Evolutionary conservation across 2,797 vertebrate genomes (phyloP), one percentile per base, ranked within the genome.

Genomic region (Pyrocephalus nanus): DNA sequence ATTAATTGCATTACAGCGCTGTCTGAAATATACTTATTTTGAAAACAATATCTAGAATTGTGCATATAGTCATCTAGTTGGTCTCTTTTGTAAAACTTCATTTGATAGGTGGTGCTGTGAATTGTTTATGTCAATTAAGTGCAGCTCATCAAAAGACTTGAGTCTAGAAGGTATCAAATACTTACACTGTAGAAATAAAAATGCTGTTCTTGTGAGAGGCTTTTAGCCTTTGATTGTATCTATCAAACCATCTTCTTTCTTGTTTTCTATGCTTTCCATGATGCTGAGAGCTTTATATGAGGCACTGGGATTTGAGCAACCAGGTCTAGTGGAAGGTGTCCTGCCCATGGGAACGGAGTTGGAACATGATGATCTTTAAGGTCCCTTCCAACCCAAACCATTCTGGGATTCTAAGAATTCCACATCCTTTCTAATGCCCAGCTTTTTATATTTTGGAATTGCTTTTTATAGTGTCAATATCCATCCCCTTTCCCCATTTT

Each of bases 71-170:
- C 90, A 50, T 69, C 66, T 91, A 67, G 90, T 81, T 87, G 87
- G 64, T 71, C 18, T 85, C 48, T 71, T 30, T 51, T 50, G 69
- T 72, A 48, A 92, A 93, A 77, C 69, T 88, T 70, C 48, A 30
- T 75, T 86, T 86, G 82, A 81, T 92, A 65, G 87, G 84, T 86
- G 75, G 48, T 4, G 19, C 61, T 89, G 66, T 86, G 78, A 92
- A 88, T 92, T 92, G 85, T 95, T 95, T 88, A 88, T 90, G 72
- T 86, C 86, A 82, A 62, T 83, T 87, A 94, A 92, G 57, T 85
- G 23, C 62, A 69, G 73, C 40, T 92, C 2, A 4, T 66, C 79
- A 78, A 78, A 72, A 83, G 65, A 69, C 65, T 82, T 58, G 43
- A 92, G 57, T 90, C 50, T 74, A 22, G 70, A 83, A 36, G 36